These are phyloP conservation scores for Dipodomys stephensi DNA, from an alignment of 2,113 vertebrate species.

Conservation along the genomic window DNA sequence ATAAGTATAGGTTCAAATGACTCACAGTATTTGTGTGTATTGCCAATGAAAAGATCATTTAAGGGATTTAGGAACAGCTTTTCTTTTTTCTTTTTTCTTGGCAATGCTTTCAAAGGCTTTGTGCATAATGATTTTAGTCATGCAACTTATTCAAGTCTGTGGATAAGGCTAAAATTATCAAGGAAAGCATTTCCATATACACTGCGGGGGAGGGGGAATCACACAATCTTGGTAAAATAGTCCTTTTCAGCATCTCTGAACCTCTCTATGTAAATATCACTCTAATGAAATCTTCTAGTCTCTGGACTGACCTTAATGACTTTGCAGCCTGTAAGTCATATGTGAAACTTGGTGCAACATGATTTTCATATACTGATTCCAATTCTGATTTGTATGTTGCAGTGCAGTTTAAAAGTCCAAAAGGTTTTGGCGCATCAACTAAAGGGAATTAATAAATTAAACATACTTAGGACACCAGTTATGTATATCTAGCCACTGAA, in stretches of 20 bases:
- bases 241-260: neutral
- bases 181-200: neutral
- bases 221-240: constrained; percentile 12
- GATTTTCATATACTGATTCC: neutral
- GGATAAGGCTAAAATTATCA: constrained; percentile 49
- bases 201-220: neutral
- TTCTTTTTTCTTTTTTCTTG: neutral
- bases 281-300: constrained; percentile 36
- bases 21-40: neutral
- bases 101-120: neutral
- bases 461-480: neutral
- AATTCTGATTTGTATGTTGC: neutral
- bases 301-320: neutral
- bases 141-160: neutral
- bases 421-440: neutral
- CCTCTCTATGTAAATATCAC: constrained; percentile 35
- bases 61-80: neutral
- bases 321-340: neutral
- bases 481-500: neutral
- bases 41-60: neutral
- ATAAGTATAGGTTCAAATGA: neutral
- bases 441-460: neutral
- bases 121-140: neutral
- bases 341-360: neutral
- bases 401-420: neutral